Evolutionary conservation across 37 sponge, comb jelly and placozoan species (phyloP).

Genomic region (Geodia barretti): DNA sequence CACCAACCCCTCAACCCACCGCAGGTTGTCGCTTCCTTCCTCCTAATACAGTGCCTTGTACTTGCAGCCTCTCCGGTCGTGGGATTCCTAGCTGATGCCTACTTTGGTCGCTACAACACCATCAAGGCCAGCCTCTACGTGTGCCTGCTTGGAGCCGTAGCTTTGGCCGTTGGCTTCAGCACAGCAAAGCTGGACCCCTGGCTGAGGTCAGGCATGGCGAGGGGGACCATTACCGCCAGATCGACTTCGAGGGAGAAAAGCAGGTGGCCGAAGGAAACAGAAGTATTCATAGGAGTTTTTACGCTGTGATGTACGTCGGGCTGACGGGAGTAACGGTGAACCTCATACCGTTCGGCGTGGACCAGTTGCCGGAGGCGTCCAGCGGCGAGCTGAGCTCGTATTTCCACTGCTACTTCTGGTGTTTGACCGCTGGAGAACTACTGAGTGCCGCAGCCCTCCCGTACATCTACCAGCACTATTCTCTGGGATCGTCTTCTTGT

Average conservation of each 20-base stretch:
- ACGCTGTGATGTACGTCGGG: neutral
- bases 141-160: neutral
- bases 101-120: neutral
- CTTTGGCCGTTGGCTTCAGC: conserved; percentile 1
- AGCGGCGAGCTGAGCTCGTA: conserved; percentile 35
- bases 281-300: neutral
- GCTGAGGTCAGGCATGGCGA: neutral
- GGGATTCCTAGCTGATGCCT: conserved; percentile 6
- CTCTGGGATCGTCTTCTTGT: neutral
- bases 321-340: conserved; percentile 10
- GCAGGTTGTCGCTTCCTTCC: neutral
- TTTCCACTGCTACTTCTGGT: conserved; percentile 60
- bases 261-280: neutral
- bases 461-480: neutral
- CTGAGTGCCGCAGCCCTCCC: neutral
- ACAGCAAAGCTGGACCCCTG: neutral
- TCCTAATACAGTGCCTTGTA: neutral
- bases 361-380: conserved; percentile 42
- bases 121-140: conserved; percentile 1
- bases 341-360: conserved; percentile 38
- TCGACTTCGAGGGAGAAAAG: neutral
- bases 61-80: neutral
- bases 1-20: neutral
- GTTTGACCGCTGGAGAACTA: conserved; percentile 17
- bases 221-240: neutral